Conservation (phyloP, 2,888 invertebrate species). For the Aricia artaxerxes region DNA sequence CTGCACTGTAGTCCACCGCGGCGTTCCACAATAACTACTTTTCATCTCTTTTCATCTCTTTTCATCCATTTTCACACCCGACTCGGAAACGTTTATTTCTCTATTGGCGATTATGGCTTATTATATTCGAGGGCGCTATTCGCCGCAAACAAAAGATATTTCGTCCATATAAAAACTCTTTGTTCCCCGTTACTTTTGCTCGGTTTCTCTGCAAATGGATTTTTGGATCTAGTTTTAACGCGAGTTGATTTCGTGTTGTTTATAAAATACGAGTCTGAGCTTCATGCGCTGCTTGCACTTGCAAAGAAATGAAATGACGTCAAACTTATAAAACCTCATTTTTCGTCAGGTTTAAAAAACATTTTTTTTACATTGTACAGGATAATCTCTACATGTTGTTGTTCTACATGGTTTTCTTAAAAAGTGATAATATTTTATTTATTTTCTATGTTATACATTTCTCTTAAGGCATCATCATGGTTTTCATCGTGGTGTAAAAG, state of each 20-base stretch:
- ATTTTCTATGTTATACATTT: neutral
- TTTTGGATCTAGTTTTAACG: neutral
- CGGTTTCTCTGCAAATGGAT: neutral
- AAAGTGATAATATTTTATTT: too few species aligned
- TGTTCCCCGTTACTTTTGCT: neutral
- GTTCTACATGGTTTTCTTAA: too few species aligned
- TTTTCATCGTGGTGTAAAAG: conserved; percentile 24
- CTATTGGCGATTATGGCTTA: conserved; percentile 22
- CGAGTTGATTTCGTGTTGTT: neutral
- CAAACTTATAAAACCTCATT: too few species aligned
- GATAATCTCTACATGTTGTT: too few species aligned
- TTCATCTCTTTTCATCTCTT: conserved; percentile 24
- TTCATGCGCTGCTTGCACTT: neutral
- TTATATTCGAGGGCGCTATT: conserved; percentile 19
- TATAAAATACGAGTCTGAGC: neutral
- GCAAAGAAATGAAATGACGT: neutral
- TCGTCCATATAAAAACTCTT: neutral
- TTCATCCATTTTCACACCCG: conserved; percentile 27
- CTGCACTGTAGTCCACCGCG: neutral
- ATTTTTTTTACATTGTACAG: too few species aligned
- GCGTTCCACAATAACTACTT: conserved; percentile 21
- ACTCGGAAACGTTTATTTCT: conserved; percentile 20
- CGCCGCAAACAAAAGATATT: conserved; percentile 17
- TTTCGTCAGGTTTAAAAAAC: too few species aligned
- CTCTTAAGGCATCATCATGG: too few species aligned